Conservation (phyloP, 2,888 invertebrate genomes). For the Caenorhabditis sulstoni region DNA sequence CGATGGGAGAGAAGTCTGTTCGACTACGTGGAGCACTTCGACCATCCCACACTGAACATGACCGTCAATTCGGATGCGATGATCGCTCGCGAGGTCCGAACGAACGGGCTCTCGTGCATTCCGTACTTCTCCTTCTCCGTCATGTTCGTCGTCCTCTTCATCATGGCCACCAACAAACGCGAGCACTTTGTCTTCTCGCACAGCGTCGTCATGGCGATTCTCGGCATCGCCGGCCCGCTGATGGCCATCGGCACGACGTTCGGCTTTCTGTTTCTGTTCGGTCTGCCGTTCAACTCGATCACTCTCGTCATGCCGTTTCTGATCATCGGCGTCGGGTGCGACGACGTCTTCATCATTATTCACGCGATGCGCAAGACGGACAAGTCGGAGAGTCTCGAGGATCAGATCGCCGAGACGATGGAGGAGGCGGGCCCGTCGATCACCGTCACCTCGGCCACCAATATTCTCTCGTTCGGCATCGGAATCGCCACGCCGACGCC, state of each 20-base stretch:
- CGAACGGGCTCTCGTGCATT: slow-evolving; percentile 72
- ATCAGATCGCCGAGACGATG: slow-evolving; percentile 72
- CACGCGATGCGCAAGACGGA: slow-evolving; percentile 73
- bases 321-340: slow-evolving; percentile 75
- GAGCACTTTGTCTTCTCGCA: slow-evolving; percentile 69
- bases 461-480: slow-evolving; percentile 72
- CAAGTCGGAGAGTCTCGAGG: slow-evolving; percentile 63
- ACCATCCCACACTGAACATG: slow-evolving; percentile 69
- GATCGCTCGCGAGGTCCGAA: slow-evolving; percentile 73
- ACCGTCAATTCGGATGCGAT: slow-evolving; percentile 70
- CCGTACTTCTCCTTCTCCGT: slow-evolving; percentile 72
- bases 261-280: slow-evolving; percentile 70
- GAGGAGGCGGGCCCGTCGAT: slow-evolving; percentile 74
- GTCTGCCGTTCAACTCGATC: slow-evolving; percentile 74
- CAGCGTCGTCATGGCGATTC: slow-evolving; percentile 66
- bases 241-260: slow-evolving; percentile 72
- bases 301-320: slow-evolving; percentile 76
- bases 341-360: slow-evolving; percentile 76
- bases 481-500: slow-evolving; percentile 72
- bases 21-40: slow-evolving; percentile 64
- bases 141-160: slow-evolving; percentile 67
- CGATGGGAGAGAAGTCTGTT: slow-evolving; percentile 69
- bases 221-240: slow-evolving; percentile 72
- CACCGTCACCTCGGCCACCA: slow-evolving; percentile 74
- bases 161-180: slow-evolving; percentile 63